phyloP scores from a whole-genome alignment of 2,113 vertebrate species.

The Grammomys dolichurus region DNA sequence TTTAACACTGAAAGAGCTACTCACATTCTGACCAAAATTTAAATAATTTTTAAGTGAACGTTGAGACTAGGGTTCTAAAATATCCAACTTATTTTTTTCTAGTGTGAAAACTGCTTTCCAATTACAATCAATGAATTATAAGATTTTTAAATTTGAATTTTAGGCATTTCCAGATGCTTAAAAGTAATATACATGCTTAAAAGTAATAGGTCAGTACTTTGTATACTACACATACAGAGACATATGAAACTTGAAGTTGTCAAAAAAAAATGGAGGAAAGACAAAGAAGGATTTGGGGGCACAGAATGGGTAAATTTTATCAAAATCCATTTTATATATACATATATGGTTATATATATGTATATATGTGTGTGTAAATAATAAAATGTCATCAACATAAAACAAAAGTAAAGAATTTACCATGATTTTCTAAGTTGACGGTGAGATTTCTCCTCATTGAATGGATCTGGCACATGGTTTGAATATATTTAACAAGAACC shows the following conservation, averaged over 20 bases:
- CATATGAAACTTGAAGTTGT: background rate
- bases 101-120: background rate
- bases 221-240: background rate
- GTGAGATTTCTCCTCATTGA: background rate
- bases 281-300: background rate
- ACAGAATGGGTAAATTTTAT: background rate
- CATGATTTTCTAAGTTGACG: background rate
- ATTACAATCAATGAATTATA: background rate
- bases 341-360: accelerated
- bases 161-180: background rate
- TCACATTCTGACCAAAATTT: background rate
- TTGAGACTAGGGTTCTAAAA: background rate
- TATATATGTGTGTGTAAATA: background rate
- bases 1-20: background rate
- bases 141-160: constrained; percentile 5
- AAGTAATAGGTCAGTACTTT: background rate
- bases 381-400: background rate
- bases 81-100: background rate
- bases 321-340: background rate
- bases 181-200: too few relatives aligned
- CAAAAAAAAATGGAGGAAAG: background rate
- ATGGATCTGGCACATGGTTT: background rate
- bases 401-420: background rate
- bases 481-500: background rate
- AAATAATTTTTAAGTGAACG: background rate